Evolutionary conservation across 2,113 vertebrate species (phyloP).

Genomic region (Odontesthes bonariensis): DNA sequence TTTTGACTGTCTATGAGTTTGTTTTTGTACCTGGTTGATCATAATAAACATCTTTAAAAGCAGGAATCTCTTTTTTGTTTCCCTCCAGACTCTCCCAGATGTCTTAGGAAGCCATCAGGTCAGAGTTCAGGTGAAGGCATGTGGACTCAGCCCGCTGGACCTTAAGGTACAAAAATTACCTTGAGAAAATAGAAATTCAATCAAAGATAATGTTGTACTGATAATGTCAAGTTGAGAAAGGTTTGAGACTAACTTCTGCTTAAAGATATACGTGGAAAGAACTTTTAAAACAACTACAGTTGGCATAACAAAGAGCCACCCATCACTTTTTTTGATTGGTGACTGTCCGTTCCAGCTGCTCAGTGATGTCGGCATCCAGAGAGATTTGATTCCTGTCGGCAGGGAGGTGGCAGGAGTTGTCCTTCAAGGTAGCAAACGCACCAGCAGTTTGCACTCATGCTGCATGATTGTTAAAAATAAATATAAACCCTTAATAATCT

Average conservation of each 20-base stretch:
- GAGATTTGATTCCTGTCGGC: slow-evolving; percentile 89
- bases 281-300: no score
- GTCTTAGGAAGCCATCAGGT: slow-evolving; percentile 83
- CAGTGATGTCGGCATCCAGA: slow-evolving; percentile 85
- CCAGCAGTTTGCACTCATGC: rapidly evolving
- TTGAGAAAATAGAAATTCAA: no score
- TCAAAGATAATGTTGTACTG: no score
- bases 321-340: no score
- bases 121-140: slow-evolving; percentile 93
- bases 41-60: neutral
- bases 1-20: no score
- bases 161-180: slow-evolving; percentile 82
- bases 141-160: slow-evolving; percentile 91
- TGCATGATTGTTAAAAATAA: neutral
- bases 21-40: neutral
- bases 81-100: slow-evolving; percentile 81
- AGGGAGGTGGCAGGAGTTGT: slow-evolving; percentile 92
- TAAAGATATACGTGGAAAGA: neutral
- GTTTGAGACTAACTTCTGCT: neutral
- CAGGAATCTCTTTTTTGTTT: neutral
- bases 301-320: no score
- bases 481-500: no score
- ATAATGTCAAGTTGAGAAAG: no score
- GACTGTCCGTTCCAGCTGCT: slow-evolving; percentile 81
- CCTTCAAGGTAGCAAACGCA: slow-evolving; percentile 85